Evolutionary conservation across 2,888 invertebrate genomes (phyloP), one percentile per base, ranked within the genome.

Genomic region (Tachina lurida): DNA sequence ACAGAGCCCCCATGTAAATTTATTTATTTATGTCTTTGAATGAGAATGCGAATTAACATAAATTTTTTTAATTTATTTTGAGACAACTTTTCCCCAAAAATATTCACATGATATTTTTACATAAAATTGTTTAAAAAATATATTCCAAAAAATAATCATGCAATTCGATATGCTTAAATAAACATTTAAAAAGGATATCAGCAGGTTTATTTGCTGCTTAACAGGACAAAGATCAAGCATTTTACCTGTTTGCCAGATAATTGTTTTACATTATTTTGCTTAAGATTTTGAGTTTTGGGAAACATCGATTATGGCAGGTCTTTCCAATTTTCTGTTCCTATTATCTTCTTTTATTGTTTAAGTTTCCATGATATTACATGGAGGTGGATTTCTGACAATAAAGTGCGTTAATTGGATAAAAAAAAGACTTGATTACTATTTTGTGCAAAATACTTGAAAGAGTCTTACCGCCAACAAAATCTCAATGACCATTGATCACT

Each of bases 331-430:
- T 15, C 5, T 31, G 31, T 39, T 31, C 43, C 22, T 19, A 2
- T 54, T 63, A 17, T 19, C 15, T 22, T 58, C 22, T 68, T 52
- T 52, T 2, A 39, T 65, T 58, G 56, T 60, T 62, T 22, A 54
- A 41, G 47, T 56, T 73, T 58, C 52, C 63, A 76, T 71, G 76
- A 82, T 31, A 7, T 82, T 82, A 70, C 54, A 85, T 78, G 81
- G 68, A 85, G 81, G 82, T 78, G 85, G 85, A 63, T 78, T 70
- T 70, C 52, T 49, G 58, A 74, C 65, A 85, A 85, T 62, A 74
- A 74, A 78, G 43, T 49, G 82, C 77, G 78, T 82, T 85, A 85
- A 85, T 85, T 85, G 74, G 77, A 82, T 85, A 70, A 43, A 60
- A 60, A 68, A 49, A 31, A 43, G 56, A 76, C 41, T 76, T 76